Evolutionary conservation across 1,140 invertebrate genomes (phyloP), one percentile per base, ranked within the genome.

Genomic region (Leptinotarsa defecta): DNA sequence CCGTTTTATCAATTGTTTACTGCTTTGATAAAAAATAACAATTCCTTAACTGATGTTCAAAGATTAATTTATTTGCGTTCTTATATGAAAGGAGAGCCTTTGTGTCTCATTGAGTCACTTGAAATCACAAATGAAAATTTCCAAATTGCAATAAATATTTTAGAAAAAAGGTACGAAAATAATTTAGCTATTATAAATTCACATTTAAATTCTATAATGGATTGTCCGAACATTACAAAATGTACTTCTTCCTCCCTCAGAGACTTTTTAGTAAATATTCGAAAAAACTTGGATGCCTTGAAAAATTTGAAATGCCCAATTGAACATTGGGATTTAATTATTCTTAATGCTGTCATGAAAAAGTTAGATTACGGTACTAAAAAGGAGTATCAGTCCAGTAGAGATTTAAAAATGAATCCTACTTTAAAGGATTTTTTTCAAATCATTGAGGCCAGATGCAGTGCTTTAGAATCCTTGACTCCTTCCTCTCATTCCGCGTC

Each of bases 101-200:
- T 74, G 13, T 48, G 13, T n/a, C 19, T 74, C 49, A 74, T 68
- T 68, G 64, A 68, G 13, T 24, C 63, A 22, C 48, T 74, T n/a
- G 20, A 67, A 15, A 17, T 74, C 65, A 74, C 64, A 17, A 15
- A 74, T 49, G 73, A 74, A 52, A 74, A 74, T 74, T 74, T 74
- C 27, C 63, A 74, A 49, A 68, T 73, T 17, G 73, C 64, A 48
- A 19, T 67, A n/a, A 49, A 68, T 68, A 74, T 68, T 34, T 19
- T 74, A 27, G 48, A 19, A 64, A 17, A 73, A 27, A 64, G 71
- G 34, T 64, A 73, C 48, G 13, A 73, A 48, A 73, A 73, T 64
- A 20, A 20, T 34, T 63, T 64, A 43, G 64, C 43, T 15, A 74
- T 74, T 13, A 48, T 67, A 19, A 74, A 52, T 48, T 48, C 20